These are phyloP conservation scores for Epinephelus fuscoguttatus DNA, from an alignment of 2,113 vertebrate genomes.

Conservation along the genomic window DNA sequence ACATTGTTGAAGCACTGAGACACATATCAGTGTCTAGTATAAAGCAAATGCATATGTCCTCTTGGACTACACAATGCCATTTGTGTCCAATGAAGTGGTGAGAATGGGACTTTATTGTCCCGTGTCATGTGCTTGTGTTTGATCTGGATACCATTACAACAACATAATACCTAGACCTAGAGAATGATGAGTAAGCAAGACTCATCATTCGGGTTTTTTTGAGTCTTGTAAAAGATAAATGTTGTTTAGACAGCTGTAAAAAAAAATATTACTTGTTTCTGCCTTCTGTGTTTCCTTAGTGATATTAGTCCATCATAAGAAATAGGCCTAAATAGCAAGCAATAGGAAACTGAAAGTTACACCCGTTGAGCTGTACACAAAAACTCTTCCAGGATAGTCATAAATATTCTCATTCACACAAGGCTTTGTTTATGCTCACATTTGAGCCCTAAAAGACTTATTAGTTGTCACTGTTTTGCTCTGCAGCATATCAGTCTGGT, in stretches of 20 bases:
- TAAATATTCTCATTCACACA: slow-evolving; percentile 47
- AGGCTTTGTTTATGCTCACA: slow-evolving; percentile 54
- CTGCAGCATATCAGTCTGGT: slow-evolving; percentile 27
- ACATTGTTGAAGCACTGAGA: slow-evolving; percentile 26
- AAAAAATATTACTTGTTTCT: slow-evolving; percentile 45
- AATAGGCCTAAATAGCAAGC: slow-evolving; percentile 33
- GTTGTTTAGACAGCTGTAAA: slow-evolving; percentile 49
- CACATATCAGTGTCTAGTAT: slow-evolving; percentile 8
- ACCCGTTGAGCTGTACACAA: slow-evolving; percentile 29
- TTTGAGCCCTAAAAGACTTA: slow-evolving; percentile 17
- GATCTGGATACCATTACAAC: slow-evolving; percentile 19
- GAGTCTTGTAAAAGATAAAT: slow-evolving; percentile 33
- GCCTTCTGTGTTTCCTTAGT: slow-evolving; percentile 1
- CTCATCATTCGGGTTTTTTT: background rate
- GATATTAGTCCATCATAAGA: slow-evolving; percentile 13
- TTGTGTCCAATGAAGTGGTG: slow-evolving; percentile 5
- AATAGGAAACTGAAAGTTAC: slow-evolving; percentile 28
- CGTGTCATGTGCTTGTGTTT: slow-evolving; percentile 34
- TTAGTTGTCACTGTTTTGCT: slow-evolving; percentile 15
- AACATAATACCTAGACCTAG: background rate
- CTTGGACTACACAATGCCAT: background rate
- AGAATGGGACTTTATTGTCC: background rate
- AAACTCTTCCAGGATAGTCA: slow-evolving; percentile 18
- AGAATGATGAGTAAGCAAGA: background rate
- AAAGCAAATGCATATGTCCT: slow-evolving; percentile 6